Evolutionary conservation across 2,888 invertebrate species (phyloP), one percentile per base, ranked within the genome.

Genomic region (Linnaemya vulpina): DNA sequence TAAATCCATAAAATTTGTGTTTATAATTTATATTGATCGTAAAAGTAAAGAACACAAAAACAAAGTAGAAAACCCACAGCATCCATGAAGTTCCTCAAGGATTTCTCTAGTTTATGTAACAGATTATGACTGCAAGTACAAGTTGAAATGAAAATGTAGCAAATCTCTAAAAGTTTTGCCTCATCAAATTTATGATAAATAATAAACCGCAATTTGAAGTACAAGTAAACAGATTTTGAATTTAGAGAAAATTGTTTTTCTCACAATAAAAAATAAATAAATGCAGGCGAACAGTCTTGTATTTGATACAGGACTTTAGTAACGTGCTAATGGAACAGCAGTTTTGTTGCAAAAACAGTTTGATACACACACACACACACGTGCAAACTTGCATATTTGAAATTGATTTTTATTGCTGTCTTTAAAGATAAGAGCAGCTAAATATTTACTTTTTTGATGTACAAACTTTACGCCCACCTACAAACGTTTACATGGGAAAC

Each of bases 1-100:
- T 46, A 70, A 70, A 63, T 22, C 55, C 80, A 62, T 84, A 80
- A 80, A 3, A 84, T 74, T 79, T 55, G 70, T 70, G 62, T 51
- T 22, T 70, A 70, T 63, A 75, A 75, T 80, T 80, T 71, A 67
- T 76, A 79, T 80, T 71, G 62, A 84, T 65, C 80, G 60, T 84
- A 84, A 84, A 84, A 75, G 43, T 62, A 46, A 43, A 46, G 13
- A n/a, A 75, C 62, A 75, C 35, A 68, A 25, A 4, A 15, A 35
- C 10, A 0, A 49, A n/a, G 17, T 55, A 49, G 38, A 73, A 70
- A 55, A 49, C 17, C 9, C 46, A 38, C 25, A 65, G 38, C 13
- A 63, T 8, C 20, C 30, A 53, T 15, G 35, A 65, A 20, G 7
- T n/a, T 73, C 65, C 65, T 65, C 65, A 35, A 65, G 71, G 55